Base-by-base conservation (phyloP, 2,888 invertebrate genomes). In the Schizaphis graminum region DNA sequence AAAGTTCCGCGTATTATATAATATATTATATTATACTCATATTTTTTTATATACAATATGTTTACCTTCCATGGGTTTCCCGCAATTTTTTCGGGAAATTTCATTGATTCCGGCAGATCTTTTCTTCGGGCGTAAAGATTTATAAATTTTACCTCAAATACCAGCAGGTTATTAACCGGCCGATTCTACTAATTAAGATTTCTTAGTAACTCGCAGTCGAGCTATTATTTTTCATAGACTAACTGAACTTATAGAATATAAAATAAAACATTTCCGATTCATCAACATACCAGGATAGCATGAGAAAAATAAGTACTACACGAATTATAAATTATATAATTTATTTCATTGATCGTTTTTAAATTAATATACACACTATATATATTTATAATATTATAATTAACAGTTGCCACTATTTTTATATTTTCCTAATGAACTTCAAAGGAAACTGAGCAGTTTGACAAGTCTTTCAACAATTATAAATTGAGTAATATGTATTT, bases 51-150 rank as follows among this genome's bases (percentile, higher is more conserved):
- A 0, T 67, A 57, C 56, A 5, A 35, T 21, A 77, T 35, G 44
- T 91, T 91, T 77, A 47, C 57, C 77, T 85, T 93, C 57, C 1
- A 57, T 53, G 84, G n/a, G 77, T 89, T 93, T 93, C 56, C 57
- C 57, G 89, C 28, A 21, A 0, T 28, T 35, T 21, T 77, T 35
- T 77, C 7, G 16, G 77, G 35, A 77, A 21, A 77, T 77, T 41
- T 77, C 21, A 7, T 21, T 8, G 3, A 21, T 35, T 35, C 21
- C 3, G 21, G 21, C 21, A 21, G 8, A 35, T 10, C 8, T 77
- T 77, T 67, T 49, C 16, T 47, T 16, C 92, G 13, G 8, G 3
- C n/a, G 10, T 26, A 44, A 77, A 77, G 21, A 21, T 21, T 21
- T 4, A 41, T 28, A 56, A 3, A 1, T 5, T 44, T 24, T 21